phyloP scores from a whole-genome alignment of 2,888 invertebrate species.

The Cylloceria caligata region DNA sequence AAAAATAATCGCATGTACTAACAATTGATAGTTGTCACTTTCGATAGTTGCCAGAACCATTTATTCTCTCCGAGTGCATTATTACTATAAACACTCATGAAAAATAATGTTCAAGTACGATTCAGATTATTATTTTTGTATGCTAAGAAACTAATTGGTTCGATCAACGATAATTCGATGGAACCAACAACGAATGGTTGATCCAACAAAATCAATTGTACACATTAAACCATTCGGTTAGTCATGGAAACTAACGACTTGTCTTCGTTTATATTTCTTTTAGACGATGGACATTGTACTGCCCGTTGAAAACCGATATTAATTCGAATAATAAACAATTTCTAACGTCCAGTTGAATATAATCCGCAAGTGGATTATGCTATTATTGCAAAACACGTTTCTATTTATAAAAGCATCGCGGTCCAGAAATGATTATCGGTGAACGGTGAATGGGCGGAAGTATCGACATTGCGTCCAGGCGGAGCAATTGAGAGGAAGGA shows the following conservation, averaged over 20 bases:
- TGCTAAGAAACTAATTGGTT: not conserved
- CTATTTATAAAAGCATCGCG: not conserved
- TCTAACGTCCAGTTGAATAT: not conserved
- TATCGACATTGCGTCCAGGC: not conserved
- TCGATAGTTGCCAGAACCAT: too few relatives aligned
- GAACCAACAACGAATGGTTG: not conserved
- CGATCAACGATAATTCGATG: not conserved
- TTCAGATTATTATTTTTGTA: not conserved
- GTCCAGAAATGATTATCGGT: slow-evolving; percentile 15
- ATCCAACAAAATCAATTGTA: not conserved
- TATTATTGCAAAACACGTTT: not conserved
- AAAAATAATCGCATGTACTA: too few relatives aligned
- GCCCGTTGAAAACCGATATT: not conserved
- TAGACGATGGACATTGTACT: not conserved
- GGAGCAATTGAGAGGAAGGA: slow-evolving; percentile 26
- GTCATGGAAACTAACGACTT: not conserved
- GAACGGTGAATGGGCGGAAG: not conserved
- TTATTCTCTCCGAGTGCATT: not conserved
- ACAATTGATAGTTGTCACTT: too few relatives aligned
- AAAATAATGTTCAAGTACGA: not conserved
- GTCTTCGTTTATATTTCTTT: not conserved
- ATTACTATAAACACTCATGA: too few relatives aligned
- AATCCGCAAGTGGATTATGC: not conserved
- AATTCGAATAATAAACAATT: not conserved
- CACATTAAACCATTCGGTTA: not conserved